Conservation (phyloP, 1,140 invertebrate species). For the Cydia strobilella region DNA sequence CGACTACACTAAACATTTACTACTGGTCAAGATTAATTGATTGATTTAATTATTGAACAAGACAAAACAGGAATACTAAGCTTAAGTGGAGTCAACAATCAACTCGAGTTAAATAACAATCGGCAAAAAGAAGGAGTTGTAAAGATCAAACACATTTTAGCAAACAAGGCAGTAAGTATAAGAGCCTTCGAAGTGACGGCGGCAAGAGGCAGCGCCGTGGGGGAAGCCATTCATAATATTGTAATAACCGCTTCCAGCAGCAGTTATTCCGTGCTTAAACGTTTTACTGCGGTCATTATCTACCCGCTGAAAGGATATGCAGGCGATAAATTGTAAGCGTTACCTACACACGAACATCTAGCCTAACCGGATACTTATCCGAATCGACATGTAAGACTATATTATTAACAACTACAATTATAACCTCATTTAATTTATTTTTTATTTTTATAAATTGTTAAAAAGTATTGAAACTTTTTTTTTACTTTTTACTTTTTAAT, state of each 20-base stretch:
- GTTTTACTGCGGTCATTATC: conserved; percentile 80
- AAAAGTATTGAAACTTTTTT: too few relatives aligned
- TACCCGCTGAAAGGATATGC: conserved; percentile 79
- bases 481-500: too few relatives aligned
- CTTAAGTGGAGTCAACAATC: too few relatives aligned
- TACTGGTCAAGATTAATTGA: too few relatives aligned
- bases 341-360: conserved; percentile 61
- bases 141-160: conserved; percentile 9
- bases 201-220: conserved; percentile 50
- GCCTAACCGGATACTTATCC: conserved; percentile 44
- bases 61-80: too few relatives aligned
- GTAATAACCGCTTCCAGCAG: conserved; percentile 77
- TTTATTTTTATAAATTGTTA: too few relatives aligned
- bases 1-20: too few relatives aligned
- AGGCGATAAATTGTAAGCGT: conserved; percentile 76
- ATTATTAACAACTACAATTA: conserved; percentile 47
- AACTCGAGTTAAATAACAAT: too few relatives aligned
- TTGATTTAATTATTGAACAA: too few relatives aligned
- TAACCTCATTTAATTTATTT: too few relatives aligned
- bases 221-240: conserved; percentile 79
- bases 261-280: conserved; percentile 80
- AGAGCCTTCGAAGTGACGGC: conserved; percentile 40
- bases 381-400: conserved; percentile 54
- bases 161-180: conserved; percentile 37
- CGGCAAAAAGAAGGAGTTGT: too few relatives aligned